Base-by-base conservation (phyloP, 2,888 invertebrate genomes). In the Macaria notata region DNA sequence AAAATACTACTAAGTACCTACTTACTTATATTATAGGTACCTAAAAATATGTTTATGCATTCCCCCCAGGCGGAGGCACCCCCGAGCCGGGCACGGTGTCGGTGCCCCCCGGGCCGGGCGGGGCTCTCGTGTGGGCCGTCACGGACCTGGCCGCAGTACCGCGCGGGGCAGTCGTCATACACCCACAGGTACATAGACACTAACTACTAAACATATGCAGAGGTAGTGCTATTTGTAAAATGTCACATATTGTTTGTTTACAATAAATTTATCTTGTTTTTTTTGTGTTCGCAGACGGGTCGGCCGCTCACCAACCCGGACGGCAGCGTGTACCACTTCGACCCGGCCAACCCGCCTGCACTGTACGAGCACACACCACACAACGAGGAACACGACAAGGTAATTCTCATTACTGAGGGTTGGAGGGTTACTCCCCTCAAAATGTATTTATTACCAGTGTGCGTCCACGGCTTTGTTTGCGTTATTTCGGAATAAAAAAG, bases 111-210 rank as follows among this genome's bases (percentile, higher is more conserved):
- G 46, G 33, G 31, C 39, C 9, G 31, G 68, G 66, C 38, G 45
- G 61, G 6, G 62, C 74, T 3, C 74, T 88, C 1, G 94, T 97
- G 80, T 98, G 98, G 97, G 97, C 97, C 50, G 96, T 98, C 52
- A 96, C 96, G 38, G 96, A 96, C 85, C 93, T 97, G 83, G 94
- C 95, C 44, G 94, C 94, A 65, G 97, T 98, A 61, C 98, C 98
- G 50, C 93, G 95, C 55, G 98, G 98, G 61, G 97, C 97, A 70
- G 92, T 98, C 71, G 95, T 98, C 72, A 96, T 98, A 81, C 96
- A 98, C 83, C 98, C 98, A 31, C 93, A 93, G 91, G 94, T 94
- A 58, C 31, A 39, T 3, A n/a, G 4, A 4, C 6, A 33, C 33
- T 33, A 33, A 33, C 6, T 4, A 4, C 33, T 33, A 4, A 33